Evolutionary conservation across 1,140 invertebrate species (phyloP).

Genomic region (Diabrotica virgifera): DNA sequence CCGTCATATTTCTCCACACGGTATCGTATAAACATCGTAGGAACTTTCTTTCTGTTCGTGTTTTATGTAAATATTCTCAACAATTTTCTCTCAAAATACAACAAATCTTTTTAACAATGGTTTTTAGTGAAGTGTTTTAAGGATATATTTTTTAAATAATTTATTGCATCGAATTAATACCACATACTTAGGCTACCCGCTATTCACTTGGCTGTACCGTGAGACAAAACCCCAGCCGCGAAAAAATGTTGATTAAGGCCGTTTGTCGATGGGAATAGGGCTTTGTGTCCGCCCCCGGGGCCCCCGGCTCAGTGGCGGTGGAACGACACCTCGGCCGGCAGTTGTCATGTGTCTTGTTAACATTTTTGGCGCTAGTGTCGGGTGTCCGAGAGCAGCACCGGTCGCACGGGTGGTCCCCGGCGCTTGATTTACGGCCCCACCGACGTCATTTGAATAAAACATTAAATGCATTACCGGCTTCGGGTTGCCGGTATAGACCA

Average conservation of each 20-base stretch:
- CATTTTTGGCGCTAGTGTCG: constrained; percentile 48
- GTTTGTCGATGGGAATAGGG: constrained; percentile 1
- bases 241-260: constrained; percentile 11
- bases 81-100: too few species aligned
- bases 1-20: too few species aligned
- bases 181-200: too few species aligned
- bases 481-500: neutral
- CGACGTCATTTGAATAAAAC: constrained; percentile 46
- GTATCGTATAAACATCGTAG: too few species aligned
- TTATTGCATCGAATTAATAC: too few species aligned
- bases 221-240: neutral
- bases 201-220: neutral
- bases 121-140: too few species aligned
- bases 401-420: constrained; percentile 43
- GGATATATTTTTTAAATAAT: too few species aligned
- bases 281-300: constrained; percentile 22
- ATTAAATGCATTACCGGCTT: constrained; percentile 29
- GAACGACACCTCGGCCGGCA: constrained; percentile 33
- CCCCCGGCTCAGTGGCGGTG: constrained; percentile 20
- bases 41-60: too few species aligned
- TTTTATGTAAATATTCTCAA: too few species aligned
- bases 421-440: constrained; percentile 45
- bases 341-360: constrained; percentile 50
- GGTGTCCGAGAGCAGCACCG: constrained; percentile 37
- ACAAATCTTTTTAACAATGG: too few species aligned